Percentiles rank a stretch among this genome's conserved stretches.
Conservation (phyloP, 2,888 invertebrate species). For the Trissolcus japonicus region DNA sequence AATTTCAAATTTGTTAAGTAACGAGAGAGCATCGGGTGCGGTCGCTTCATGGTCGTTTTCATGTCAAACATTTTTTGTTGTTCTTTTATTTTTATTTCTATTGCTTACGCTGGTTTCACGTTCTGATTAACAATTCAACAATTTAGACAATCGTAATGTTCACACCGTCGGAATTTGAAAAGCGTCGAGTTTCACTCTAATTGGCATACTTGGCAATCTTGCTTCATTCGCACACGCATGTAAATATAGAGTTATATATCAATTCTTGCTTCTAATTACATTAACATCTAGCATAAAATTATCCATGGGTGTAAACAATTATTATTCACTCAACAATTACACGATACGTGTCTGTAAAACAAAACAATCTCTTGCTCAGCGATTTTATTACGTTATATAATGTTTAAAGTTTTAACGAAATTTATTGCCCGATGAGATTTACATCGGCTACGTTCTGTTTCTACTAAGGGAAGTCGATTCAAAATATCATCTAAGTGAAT, state of each 20-base stretch:
- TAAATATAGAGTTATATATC: constrained; percentile 32
- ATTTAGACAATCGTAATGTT: constrained; percentile 14
- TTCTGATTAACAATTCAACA: constrained; percentile 12
- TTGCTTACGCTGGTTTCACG: neutral
- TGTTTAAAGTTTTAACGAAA: neutral
- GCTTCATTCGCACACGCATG: constrained; percentile 26
- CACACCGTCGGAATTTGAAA: constrained; percentile 19
- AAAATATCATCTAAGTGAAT: no score
- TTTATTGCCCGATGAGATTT: no score
- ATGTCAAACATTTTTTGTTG: neutral
- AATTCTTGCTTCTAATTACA: constrained; percentile 46
- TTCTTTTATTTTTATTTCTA: neutral
- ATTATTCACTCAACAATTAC: constrained; percentile 25
- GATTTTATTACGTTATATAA: constrained; percentile 9
- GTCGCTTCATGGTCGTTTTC: neutral
- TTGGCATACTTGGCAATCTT: constrained; percentile 53
- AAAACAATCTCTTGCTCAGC: constrained; percentile 17
- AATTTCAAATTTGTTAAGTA: constrained; percentile 33
- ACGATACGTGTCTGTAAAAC: constrained; percentile 6
- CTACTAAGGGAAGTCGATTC: no score
- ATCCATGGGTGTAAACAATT: constrained; percentile 31
- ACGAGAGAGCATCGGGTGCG: constrained; percentile 8
- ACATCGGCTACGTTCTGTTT: no score
- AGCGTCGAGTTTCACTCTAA: constrained; percentile 42
- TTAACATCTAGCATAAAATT: constrained; percentile 34